These are phyloP conservation scores for Andrena praecox DNA, from an alignment of 2,888 invertebrate genomes.

Conservation along the genomic window DNA sequence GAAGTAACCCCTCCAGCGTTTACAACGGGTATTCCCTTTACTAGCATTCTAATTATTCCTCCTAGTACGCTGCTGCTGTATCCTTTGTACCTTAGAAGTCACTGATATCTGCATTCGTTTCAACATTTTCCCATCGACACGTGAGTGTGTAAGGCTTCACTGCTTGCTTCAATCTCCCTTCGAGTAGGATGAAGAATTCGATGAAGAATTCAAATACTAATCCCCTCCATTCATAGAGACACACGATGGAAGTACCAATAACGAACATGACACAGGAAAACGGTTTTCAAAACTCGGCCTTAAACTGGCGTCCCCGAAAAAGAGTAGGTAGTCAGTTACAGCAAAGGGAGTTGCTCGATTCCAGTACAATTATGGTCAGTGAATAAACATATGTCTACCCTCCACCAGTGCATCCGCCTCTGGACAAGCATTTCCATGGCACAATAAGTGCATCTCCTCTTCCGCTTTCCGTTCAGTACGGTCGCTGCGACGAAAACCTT, in stretches of 20 bases:
- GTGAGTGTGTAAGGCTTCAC: too few relatives aligned
- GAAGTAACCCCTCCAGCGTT: neutral
- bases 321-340: neutral
- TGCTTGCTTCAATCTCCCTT: too few relatives aligned
- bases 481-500: slow-evolving; percentile 40
- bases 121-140: neutral
- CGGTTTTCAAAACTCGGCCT: too few relatives aligned
- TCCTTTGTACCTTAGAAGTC: neutral
- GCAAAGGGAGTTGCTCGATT: slow-evolving; percentile 16
- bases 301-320: neutral
- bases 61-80: neutral
- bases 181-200: too few relatives aligned
- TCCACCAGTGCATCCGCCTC: slow-evolving; percentile 17
- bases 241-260: too few relatives aligned
- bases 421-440: slow-evolving; percentile 25
- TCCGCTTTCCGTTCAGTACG: slow-evolving; percentile 5
- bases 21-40: neutral
- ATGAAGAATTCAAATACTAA: too few relatives aligned
- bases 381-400: slow-evolving; percentile 15
- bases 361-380: neutral
- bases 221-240: too few relatives aligned
- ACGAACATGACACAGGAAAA: too few relatives aligned
- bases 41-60: neutral
- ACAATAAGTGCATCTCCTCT: slow-evolving; percentile 52
- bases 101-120: neutral